Evolutionary conservation across 2,113 vertebrate species (phyloP), one percentile per base, ranked within the genome.

Genomic region (Sturnira hondurensis): DNA sequence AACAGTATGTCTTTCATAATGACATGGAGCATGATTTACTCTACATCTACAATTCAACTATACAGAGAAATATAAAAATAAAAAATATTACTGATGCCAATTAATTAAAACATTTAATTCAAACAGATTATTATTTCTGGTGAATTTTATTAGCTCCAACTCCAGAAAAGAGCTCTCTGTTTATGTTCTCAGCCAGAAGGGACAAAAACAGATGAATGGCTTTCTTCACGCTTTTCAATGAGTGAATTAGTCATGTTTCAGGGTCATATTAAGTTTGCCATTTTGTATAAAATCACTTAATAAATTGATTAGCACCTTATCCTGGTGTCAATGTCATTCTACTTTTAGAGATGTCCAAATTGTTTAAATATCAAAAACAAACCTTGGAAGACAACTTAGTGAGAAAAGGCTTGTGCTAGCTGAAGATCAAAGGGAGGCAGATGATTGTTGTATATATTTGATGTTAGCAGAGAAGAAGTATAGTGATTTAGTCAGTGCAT

Each of bases 291-390:
- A 83, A 97, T 97, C 97, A 95, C 97, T 97, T 98, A 96, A 97
- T 96, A 97, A 98, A 94, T 92, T 96, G 86, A 97, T 91, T 91
- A 86, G 67, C 80, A 97, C 68, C 74, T 98, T 97, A 97, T 91
- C 10, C 4, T 12, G 38, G 38, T 84, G 93, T 97, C 97, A 97
- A 33, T 96, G 81, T 83, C 86, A 93, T 76, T 94, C 87, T 16
- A 83, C 73, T 96, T 97, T 96, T 96, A 97, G 96, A 93, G 93
- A 96, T 95, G 88, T 95, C 95, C 95, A 97, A 98, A 97, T 45
- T 97, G 86, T 96, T 98, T 93, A 97, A 98, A 96, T 93, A 98
- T 83, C 8, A 97, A 98, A 98, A 98, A 92, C 78, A 98, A 97
- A 95, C 83, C 20, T 76, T 17, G 20, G 78, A 92, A 33, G 85